Evolutionary conservation across 2,113 vertebrate genomes (phyloP).

Genomic region (Cepphus grylle): DNA sequence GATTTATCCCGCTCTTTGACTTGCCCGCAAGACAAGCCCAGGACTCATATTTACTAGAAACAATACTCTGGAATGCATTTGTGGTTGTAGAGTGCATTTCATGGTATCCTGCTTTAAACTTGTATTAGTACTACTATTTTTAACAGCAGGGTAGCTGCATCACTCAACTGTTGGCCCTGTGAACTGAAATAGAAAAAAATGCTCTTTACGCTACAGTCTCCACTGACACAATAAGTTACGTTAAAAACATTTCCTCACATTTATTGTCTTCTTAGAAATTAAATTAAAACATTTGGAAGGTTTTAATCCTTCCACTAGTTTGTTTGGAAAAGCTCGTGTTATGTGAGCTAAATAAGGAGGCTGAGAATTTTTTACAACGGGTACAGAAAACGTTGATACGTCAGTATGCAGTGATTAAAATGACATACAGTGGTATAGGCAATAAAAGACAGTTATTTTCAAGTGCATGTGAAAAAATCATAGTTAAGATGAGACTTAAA

Average conservation of each 20-base stretch:
- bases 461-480: fast-evolving
- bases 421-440: not conserved
- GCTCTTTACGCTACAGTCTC: not conserved
- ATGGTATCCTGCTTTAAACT: not conserved
- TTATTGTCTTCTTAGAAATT: not conserved
- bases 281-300: not conserved
- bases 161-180: not conserved
- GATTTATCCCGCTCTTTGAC: not conserved
- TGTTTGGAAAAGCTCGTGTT: not conserved
- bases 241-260: not conserved
- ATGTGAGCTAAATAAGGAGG: not conserved
- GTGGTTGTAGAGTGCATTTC: not conserved
- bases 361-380: fast-evolving
- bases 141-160: not conserved
- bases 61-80: not conserved
- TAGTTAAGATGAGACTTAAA: not conserved
- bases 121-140: not conserved
- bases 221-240: not conserved
- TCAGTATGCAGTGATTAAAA: not conserved
- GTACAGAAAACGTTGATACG: not conserved
- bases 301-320: not conserved
- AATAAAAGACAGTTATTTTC: not conserved
- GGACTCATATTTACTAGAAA: not conserved
- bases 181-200: not conserved
- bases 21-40: not conserved